Evolutionary conservation across 2,888 invertebrate species (phyloP).

Genomic region (Disparrhopalites patrizii): DNA sequence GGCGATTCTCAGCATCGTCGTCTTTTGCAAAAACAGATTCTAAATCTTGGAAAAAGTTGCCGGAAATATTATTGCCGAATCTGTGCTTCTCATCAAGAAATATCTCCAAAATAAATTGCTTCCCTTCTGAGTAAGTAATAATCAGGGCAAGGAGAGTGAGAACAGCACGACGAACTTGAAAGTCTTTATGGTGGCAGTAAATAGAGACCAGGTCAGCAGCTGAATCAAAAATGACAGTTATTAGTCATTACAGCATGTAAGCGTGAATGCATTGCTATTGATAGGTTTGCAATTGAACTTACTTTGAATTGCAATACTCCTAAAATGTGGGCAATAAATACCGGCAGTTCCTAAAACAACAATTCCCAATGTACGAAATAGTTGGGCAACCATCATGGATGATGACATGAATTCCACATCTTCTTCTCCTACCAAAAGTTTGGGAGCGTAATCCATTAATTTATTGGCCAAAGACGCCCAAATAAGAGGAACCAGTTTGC

Average conservation of each 20-base stretch:
- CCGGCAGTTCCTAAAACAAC: conserved; percentile 39
- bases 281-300: conserved; percentile 9
- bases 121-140: conserved; percentile 38
- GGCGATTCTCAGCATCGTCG: conserved; percentile 31
- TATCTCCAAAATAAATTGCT: conserved; percentile 39
- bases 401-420: conserved; percentile 9
- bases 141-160: conserved; percentile 34
- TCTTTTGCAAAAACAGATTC: conserved; percentile 27
- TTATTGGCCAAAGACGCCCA: conserved; percentile 45
- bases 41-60: conserved; percentile 31
- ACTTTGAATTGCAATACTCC: conserved; percentile 41
- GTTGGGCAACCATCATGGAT: conserved; percentile 31
- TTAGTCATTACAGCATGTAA: no score
- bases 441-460: conserved; percentile 8
- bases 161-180: conserved; percentile 38
- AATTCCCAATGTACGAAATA: conserved; percentile 37
- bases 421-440: conserved; percentile 20
- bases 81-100: conserved; percentile 24
- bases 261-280: neutral
- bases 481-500: conserved; percentile 36
- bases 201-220: conserved; percentile 37
- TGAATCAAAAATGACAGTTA: conserved; percentile 31
- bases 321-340: conserved; percentile 39
- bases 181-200: conserved; percentile 35
- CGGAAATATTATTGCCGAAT: no score